Percentiles rank a stretch among this genome's conserved stretches.
Conservation (phyloP, 2,888 invertebrate species). For the Dicyrtomina minuta region DNA sequence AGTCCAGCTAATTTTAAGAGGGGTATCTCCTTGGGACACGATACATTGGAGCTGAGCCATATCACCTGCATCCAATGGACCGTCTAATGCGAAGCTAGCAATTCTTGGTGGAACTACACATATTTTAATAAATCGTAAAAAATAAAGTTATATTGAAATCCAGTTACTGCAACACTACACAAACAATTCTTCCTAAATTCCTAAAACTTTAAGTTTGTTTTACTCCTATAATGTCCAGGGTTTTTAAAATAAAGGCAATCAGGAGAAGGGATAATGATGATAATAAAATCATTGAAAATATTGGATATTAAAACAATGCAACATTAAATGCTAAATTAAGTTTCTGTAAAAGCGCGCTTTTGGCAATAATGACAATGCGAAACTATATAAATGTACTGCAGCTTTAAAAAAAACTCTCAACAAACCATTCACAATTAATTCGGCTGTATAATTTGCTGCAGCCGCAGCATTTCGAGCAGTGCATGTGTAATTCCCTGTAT, state of each 20-base stretch:
- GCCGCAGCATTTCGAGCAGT: conserved; percentile 72
- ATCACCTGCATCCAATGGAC: conserved; percentile 72
- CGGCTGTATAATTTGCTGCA: conserved; percentile 65
- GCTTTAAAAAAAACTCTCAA: background rate
- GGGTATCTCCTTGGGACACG: conserved; percentile 75
- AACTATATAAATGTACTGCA: background rate
- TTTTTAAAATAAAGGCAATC: too few relatives aligned
- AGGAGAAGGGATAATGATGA: background rate
- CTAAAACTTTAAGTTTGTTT: too few relatives aligned
- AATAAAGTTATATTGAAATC: too few relatives aligned
- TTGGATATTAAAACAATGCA: too few relatives aligned
- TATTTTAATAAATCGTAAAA: too few relatives aligned
- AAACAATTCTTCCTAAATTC: too few relatives aligned
- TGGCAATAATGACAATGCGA: background rate
- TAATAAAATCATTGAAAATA: background rate
- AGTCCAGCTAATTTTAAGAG: conserved; percentile 74
- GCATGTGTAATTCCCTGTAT: conserved; percentile 75
- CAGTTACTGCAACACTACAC: too few relatives aligned
- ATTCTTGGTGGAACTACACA: conserved; percentile 58
- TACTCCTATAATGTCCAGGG: too few relatives aligned
- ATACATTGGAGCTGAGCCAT: conserved; percentile 71
- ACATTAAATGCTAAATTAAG: too few relatives aligned
- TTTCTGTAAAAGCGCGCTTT: too few relatives aligned
- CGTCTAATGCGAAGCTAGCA: conserved; percentile 67
- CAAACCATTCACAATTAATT: conserved; percentile 64